Evolutionary conservation across 2,888 invertebrate species (phyloP), one percentile per base, ranked within the genome.

Genomic region (Corythucha ciliata): DNA sequence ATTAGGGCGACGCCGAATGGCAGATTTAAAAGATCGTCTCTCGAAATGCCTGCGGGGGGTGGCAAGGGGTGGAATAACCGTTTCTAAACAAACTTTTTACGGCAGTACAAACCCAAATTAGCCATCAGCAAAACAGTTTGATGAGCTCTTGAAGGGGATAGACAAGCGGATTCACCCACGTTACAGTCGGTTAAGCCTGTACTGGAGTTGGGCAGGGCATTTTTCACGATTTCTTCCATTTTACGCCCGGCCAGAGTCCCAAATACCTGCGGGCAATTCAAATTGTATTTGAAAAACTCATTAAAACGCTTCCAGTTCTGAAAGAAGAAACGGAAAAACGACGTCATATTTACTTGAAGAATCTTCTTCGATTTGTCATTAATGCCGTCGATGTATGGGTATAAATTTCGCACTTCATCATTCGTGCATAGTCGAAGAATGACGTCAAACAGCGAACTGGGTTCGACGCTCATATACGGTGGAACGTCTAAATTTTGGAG

Each of bases 361-460:
- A 90, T 70, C 70, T 84, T 79, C 57, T 75, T 79, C 3, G 83
- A 82, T 61, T 75, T 75, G 27, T 72, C 72, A 68, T 89, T 91
- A 1, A 91, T 80, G 57, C 79, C 75, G 12, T 74, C 72, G 61
- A 91, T 73, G 66, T 79, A 82, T 0, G 86, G 86, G 67, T 82
- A 89, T 10, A 79, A 73, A 0, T 71, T 64, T 0, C 73, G 65
- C 45, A 68, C 62, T 10, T 74, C 70, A 0, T 69, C 63, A 12
- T 75, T 74, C 34, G 72, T 72, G 51, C 89, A 66, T 60, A 85
- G 73, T 8, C 74, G 70, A 60, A 79, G 76, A 53, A 92, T 67
- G 63, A 84, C 83, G 33, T 76, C 71, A 64, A 83, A 83, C 36
- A 92, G 73, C 65, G 73, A 78, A 0, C 86, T 83, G 1, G 86